Evolutionary conservation across 2,113 vertebrate genomes (phyloP), one percentile per base, ranked within the genome.

Genomic region (Scolopax mira): DNA sequence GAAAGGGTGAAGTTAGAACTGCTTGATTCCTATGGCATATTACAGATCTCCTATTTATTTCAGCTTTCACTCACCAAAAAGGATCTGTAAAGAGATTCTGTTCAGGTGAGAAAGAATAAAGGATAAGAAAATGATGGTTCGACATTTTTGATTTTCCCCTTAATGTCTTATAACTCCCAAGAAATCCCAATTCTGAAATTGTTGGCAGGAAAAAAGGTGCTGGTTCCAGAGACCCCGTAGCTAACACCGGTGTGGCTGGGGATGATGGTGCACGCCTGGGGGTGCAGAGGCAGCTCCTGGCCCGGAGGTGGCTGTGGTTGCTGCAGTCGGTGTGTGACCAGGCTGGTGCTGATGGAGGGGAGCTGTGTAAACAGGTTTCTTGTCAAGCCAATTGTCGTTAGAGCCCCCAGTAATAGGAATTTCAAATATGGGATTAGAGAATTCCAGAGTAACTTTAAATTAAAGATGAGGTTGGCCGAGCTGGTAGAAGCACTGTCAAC

Each of bases 341-440:
- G 48, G 18, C 0, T 90, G 90, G 88, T 64, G 52, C 55, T 60
- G 30, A 42, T 48, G 30, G 46, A 72, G 27, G 7, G 35, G 24
- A 57, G 52, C 57, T 79, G 19, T 10, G 31, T 41, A 66, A 86
- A 86, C 22, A 12, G 13, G 24, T 54, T 71, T 81, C 72, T 67
- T 70, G 73, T 77, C 93, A 95, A 92, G 28, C 31, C 73, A 87
- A 19, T 67, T 81, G 57, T 64, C 83, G 79, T 72, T 84, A 89
- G 22, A 90, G 41, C 42, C 23, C 41, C n/a, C 18, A 35, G 65
- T 67, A 96, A 89, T 1, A 57, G 66, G 85, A 85, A 89, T 94
- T 94, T 85, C 77, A 57, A 88, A 89, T 82, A 61, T 10, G 18
- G 88, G 86, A 95, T 96, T 93, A 95, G 61, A 90, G 41, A 75